These are phyloP conservation scores for Palythoa grandiflora DNA, from an alignment of 92 coral and sea anemone genomes.

Conservation along the genomic window DNA sequence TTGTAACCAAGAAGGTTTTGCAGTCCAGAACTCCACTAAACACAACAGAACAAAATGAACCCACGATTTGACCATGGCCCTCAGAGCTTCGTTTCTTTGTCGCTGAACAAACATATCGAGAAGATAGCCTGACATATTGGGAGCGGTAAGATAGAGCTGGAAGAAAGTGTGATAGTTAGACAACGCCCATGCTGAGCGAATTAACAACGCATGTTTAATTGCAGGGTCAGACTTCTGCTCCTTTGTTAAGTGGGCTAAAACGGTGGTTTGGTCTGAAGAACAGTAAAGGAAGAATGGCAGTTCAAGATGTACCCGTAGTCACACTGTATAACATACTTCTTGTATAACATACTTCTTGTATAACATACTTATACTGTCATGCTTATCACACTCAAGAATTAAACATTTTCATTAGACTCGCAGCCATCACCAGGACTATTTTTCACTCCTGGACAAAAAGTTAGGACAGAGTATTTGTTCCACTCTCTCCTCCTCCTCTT, in stretches of 20 bases:
- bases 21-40: background rate
- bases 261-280: constrained; percentile 78
- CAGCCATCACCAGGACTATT: too few relatives aligned
- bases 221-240: constrained; percentile 88
- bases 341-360: too few relatives aligned
- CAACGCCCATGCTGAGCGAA: constrained; percentile 99
- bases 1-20: background rate
- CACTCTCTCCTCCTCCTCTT: too few relatives aligned
- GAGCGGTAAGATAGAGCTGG: constrained; percentile 97
- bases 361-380: too few relatives aligned
- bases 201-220: constrained; percentile 87
- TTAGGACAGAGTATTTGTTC: too few relatives aligned
- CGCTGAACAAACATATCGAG: constrained; percentile 97
- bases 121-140: constrained; percentile 99
- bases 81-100: constrained; percentile 91
- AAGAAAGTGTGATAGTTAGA: constrained; percentile 99
- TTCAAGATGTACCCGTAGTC: background rate
- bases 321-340: background rate
- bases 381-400: too few relatives aligned
- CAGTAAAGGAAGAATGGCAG: constrained; percentile 19
- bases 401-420: too few relatives aligned
- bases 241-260: constrained; percentile 78
- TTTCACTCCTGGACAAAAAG: too few relatives aligned
- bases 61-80: constrained; percentile 99
- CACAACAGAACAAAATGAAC: constrained; percentile 80